phyloP scores from a whole-genome alignment of 1,140 invertebrate species.

The Bombus terrestris region DNA sequence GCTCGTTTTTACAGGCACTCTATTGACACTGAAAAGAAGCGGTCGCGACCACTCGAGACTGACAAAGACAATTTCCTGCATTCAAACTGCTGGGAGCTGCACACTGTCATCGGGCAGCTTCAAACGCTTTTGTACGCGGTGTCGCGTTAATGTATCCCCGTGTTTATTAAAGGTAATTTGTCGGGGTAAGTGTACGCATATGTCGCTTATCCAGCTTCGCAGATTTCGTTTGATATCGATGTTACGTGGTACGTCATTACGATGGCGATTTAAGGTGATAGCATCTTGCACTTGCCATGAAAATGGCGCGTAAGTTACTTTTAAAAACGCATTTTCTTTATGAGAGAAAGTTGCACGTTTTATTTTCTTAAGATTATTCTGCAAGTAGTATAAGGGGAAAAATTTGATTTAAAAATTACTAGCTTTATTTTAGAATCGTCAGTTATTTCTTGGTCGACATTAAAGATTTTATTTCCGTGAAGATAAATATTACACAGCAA shows the following conservation, averaged over 20 bases:
- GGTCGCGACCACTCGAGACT: slow-evolving; percentile 44
- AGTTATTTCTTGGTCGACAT: no score
- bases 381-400: no score
- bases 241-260: background rate
- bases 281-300: background rate
- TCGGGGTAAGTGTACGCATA: background rate
- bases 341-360: background rate
- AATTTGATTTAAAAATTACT: no score
- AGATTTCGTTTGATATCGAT: background rate
- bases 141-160: background rate
- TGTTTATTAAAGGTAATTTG: slow-evolving; percentile 51
- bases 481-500: no score
- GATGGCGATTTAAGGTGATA: no score
- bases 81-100: slow-evolving; percentile 32
- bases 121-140: slow-evolving; percentile 42
- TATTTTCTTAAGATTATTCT: background rate
- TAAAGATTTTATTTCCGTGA: no score
- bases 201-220: background rate
- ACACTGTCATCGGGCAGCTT: slow-evolving; percentile 42
- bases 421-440: no score
- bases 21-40: slow-evolving; percentile 59
- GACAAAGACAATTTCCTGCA: slow-evolving; percentile 63
- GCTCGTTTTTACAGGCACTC: slow-evolving; percentile 51
- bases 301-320: background rate
- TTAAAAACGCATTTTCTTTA: background rate